A percentile compares a stretch with the other conserved stretches of the same genome.
phyloP scores from a whole-genome alignment of 2,888 invertebrate species.

The Muscina levida region DNA sequence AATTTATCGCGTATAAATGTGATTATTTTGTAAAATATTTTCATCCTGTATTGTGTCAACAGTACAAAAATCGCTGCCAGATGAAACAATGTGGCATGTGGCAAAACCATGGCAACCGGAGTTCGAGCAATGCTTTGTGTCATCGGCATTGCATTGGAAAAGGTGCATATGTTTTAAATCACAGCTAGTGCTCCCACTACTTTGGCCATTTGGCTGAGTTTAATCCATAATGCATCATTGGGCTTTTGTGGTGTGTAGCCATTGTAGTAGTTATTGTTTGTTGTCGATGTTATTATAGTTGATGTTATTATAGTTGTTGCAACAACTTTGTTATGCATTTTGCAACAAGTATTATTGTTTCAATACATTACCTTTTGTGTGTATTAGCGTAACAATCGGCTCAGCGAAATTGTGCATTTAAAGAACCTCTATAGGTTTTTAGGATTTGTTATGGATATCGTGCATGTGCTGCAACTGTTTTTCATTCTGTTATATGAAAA shows the following conservation, averaged over 20 bases:
- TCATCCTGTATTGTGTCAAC: constrained; percentile 61
- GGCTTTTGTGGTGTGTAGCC: constrained; percentile 6
- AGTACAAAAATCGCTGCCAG: constrained; percentile 17
- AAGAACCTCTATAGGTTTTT: too few relatives aligned
- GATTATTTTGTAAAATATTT: constrained; percentile 65
- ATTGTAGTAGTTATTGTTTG: not conserved
- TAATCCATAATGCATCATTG: constrained; percentile 30
- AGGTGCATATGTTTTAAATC: constrained; percentile 3
- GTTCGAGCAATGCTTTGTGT: not conserved
- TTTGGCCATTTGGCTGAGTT: constrained; percentile 5
- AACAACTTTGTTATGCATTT: too few relatives aligned
- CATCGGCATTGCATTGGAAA: not conserved
- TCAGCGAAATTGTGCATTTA: too few relatives aligned
- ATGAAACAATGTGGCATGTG: not conserved
- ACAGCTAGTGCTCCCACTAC: constrained; percentile 3
- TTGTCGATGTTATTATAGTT: constrained; percentile 1
- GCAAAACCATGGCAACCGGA: not conserved
- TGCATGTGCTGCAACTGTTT: too few relatives aligned
- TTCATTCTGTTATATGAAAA: too few relatives aligned
- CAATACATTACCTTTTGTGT: too few relatives aligned
- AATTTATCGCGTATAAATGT: constrained; percentile 41
- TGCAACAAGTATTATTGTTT: too few relatives aligned
- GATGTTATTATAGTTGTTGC: too few relatives aligned
- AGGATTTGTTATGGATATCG: too few relatives aligned
- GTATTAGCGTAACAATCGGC: too few relatives aligned